Evolutionary conservation across 2,797 vertebrate genomes (phyloP), one percentile per base, ranked within the genome.

Genomic region (Tamandua tetradactyla): DNA sequence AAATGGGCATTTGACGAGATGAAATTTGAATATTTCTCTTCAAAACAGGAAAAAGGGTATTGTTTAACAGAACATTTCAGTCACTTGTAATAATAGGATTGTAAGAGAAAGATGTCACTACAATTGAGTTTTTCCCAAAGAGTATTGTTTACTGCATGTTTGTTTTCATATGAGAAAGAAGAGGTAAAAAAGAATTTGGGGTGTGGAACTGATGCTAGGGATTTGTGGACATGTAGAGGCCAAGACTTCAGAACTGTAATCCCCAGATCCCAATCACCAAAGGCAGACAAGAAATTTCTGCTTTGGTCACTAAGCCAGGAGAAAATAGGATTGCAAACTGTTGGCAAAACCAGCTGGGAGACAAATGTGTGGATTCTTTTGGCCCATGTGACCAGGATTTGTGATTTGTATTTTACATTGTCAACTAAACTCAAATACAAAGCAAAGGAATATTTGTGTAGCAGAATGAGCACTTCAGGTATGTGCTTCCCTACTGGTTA

Each of bases 211-310:
- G 13, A 85, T 68, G 49, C 52, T 91, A 74, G 49, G n/a, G 40
- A 92, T 49, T 62, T 90, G 32, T 93, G 40, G 92, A 69, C 30
- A 44, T 40, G 37, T 71, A 66, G 68, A 83, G 40, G 42, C n/a
- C 47, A 79, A 95, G 20, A 57, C 59, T 44, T 87, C 74, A 81
- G 23, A 85, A 93, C 10, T 52, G 27, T 42, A 75, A 92, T 74
- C n/a, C 61, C 37, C 79, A 89, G 44, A 78, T 47, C 9, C 57
- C 59, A 37, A 59, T 76, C 44, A 68, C 37, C 12, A 69, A 95
- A 88, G 17, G 40, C 42, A 90, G 30, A 37, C 27, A 89, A 87
- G 55, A 89, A 82, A 95, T 89, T 57, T 94, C 35, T 86, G 30
- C 59, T 4, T 44, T 83, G 30, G 32, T 81, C 55, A 71, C 6